Base-by-base conservation (phyloP, 1,140 invertebrate species). In the Centruroides sculpturatus region DNA sequence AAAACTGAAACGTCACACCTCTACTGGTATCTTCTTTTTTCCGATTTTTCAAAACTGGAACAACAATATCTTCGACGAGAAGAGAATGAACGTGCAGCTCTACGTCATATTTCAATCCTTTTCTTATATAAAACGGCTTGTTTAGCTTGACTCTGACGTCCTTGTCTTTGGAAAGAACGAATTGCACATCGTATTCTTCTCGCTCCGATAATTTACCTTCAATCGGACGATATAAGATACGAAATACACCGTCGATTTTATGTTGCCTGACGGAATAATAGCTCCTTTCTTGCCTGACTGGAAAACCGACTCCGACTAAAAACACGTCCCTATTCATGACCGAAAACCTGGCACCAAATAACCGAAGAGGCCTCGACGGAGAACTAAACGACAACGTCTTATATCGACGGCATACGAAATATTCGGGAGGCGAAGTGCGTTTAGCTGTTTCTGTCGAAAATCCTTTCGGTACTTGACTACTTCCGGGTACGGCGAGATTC, bases 401-500 rank as follows among this genome's bases (percentile, higher is more conserved):
- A 54, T 67, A 70, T 4, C 69, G 47, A 48, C 60, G 60, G 11
- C 66, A 61, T 9, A 63, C 62, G 59, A 69, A 70, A 57, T 67
- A 66, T 52, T 70, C 69, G 9, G 69, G 63, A 0, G 63, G 63
- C 6, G 63, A 56, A 8, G 60, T 47, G 11, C 63, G 48, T 53
- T 61, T 62, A 12, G 47, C 41, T n/a, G 57, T 56, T 8, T 61
- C 63, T 9, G 47, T 9, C 4, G 48, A 59, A 3, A 64, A 41
- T 7, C 64, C 64, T 41, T 60, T 64, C 4, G 69, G 69, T 3
- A 70, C 47, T 10, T 59, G 47, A 35, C 62, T 56, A 7, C 67
- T 65, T 9, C 63, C 69, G 5, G 69, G 69, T 34, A 70, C 63
- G 7, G 69, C 66, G 6, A 70, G 51, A 47, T 70, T 70, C 69